phyloP scores from a whole-genome alignment of 2,888 invertebrate species.

The Lepidocyrtinus sp. region DNA sequence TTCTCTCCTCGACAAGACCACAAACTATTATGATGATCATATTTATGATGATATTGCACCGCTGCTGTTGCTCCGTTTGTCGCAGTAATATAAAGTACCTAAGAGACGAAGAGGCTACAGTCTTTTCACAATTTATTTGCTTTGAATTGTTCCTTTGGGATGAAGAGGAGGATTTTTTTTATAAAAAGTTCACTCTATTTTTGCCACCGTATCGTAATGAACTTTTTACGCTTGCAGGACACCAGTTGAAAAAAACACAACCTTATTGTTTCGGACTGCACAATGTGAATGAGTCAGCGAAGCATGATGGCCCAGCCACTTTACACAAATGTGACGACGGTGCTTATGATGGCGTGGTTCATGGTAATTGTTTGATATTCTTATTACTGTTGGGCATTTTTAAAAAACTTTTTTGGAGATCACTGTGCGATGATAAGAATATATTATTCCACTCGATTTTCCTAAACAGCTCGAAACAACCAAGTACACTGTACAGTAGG shows the following conservation, averaged over 20 bases:
- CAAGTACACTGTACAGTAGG: no score
- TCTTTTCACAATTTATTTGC: conserved; percentile 1
- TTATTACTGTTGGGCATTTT: no score
- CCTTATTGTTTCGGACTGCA: conserved; percentile 6
- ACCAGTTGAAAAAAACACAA: neutral
- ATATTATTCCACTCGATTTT: no score
- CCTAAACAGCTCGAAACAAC: no score
- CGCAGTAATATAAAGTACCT: no score
- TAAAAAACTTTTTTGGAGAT: neutral
- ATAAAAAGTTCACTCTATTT: neutral
- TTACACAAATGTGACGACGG: no score
- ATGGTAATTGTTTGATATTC: no score
- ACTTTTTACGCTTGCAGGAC: conserved; percentile 18
- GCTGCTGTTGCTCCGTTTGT: no score
- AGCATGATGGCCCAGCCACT: conserved; percentile 2
- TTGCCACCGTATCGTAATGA: neutral
- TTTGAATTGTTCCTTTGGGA: conserved; percentile 6
- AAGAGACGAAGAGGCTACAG: neutral
- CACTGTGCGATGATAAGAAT: neutral
- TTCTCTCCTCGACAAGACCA: conserved; percentile 6
- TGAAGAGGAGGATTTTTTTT: neutral
- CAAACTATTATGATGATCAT: no score
- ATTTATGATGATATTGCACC: no score
- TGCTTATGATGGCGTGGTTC: no score
- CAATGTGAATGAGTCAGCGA: conserved; percentile 29